These are phyloP conservation scores for Homalodisca vitripennis DNA, from an alignment of 1,140 invertebrate genomes.

Conservation along the genomic window DNA sequence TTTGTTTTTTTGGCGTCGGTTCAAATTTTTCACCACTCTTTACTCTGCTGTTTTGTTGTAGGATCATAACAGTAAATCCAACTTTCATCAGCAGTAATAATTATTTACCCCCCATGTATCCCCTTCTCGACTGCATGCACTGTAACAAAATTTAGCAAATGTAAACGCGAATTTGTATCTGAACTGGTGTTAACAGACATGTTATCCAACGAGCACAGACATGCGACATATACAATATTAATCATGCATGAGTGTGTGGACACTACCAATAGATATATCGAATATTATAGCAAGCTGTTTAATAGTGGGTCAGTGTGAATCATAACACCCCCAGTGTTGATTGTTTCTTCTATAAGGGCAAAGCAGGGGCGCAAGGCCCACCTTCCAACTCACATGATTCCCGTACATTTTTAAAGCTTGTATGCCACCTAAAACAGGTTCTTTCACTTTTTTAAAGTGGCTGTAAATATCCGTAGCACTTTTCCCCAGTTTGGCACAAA, in stretches of 20 bases:
- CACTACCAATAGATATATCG: constrained; percentile 8
- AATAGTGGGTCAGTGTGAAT: constrained; percentile 9
- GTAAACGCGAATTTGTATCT: constrained; percentile 7
- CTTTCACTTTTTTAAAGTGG: constrained; percentile 24
- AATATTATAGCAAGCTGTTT: constrained; percentile 1
- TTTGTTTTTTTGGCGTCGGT: constrained; percentile 16
- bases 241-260: constrained; percentile 3
- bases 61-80: constrained; percentile 16
- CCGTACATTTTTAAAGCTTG: constrained; percentile 13
- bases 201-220: constrained; percentile 2
- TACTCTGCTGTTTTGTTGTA: constrained; percentile 14
- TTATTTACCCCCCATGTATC: not conserved
- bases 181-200: constrained; percentile 5
- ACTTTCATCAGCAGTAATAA: constrained; percentile 10
- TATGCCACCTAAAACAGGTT: constrained; percentile 15
- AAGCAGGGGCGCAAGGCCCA: constrained; percentile 6
- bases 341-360: not conserved
- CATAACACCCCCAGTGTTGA: constrained; percentile 14
- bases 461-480: constrained; percentile 27
- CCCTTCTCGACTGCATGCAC: not conserved
- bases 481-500: constrained; percentile 33
- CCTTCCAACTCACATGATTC: constrained; percentile 16
- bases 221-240: not conserved
- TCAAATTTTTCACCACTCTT: not conserved
- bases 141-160: constrained; percentile 9